phyloP scores from a whole-genome alignment of 2,797 vertebrate species.

The Trachops cirrhosus region DNA sequence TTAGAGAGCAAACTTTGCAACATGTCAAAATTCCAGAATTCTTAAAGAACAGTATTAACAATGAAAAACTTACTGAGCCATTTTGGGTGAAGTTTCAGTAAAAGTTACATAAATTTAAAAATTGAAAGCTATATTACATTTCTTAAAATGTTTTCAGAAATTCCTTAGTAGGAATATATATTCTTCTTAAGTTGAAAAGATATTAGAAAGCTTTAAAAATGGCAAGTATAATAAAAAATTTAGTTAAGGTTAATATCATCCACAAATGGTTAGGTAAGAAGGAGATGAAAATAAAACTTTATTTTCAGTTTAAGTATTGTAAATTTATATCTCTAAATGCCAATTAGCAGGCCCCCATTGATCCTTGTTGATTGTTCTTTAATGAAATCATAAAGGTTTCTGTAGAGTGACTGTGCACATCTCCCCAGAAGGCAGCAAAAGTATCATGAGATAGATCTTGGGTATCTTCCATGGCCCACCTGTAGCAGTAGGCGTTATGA shows the following conservation, averaged over 20 bases:
- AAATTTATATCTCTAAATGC: conserved; percentile 42
- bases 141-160: conserved; percentile 20
- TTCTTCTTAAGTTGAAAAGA: conserved; percentile 12
- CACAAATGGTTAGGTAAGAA: neutral
- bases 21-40: neutral
- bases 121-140: neutral
- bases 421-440: conserved; percentile 40
- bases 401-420: neutral
- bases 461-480: conserved; percentile 45
- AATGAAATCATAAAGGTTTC: conserved; percentile 64
- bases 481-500: neutral
- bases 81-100: neutral
- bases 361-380: conserved; percentile 16
- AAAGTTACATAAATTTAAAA: neutral
- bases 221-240: neutral
- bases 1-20: neutral
- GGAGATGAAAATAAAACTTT: neutral
- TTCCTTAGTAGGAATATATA: neutral
- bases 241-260: neutral
- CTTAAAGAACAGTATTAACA: neutral
- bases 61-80: neutral
- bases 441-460: conserved; percentile 36
- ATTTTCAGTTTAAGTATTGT: conserved; percentile 18
- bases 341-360: conserved; percentile 44
- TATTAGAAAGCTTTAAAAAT: conserved; percentile 2